Evolutionary conservation across 1,140 invertebrate species (phyloP).

Genomic region (Drosophila baimaii): DNA sequence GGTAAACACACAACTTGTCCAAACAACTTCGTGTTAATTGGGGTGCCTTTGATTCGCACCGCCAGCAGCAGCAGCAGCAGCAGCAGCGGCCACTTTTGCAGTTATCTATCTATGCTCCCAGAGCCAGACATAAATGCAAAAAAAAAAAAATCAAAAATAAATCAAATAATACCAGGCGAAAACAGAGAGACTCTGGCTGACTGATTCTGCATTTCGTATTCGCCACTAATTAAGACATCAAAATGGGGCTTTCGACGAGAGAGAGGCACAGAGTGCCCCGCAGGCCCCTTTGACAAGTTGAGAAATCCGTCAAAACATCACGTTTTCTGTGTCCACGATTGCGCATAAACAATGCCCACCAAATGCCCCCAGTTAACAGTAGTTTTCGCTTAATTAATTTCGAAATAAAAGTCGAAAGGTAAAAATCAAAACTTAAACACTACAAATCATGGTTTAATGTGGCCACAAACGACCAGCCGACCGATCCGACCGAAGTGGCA

Average conservation of each 20-base stretch:
- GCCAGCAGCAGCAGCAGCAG: too few species aligned
- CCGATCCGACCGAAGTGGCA: slow-evolving; percentile 33
- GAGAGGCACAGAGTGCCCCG: slow-evolving; percentile 17
- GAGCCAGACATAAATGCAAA: neutral
- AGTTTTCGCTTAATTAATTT: slow-evolving; percentile 77
- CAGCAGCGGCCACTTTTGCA: slow-evolving; percentile 15
- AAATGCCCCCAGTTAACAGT: slow-evolving; percentile 66
- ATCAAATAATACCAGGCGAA: slow-evolving; percentile 10
- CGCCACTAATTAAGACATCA: slow-evolving; percentile 71
- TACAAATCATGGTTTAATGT: slow-evolving; percentile 71
- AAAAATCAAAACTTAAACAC: slow-evolving; percentile 66
- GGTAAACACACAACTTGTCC: slow-evolving; percentile 50
- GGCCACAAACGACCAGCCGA: slow-evolving; percentile 33
- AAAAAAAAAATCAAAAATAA: slow-evolving; percentile 12
- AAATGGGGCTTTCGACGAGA: slow-evolving; percentile 44
- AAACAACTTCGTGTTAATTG: slow-evolving; percentile 71
- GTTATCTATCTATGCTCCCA: slow-evolving; percentile 26
- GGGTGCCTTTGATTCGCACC: slow-evolving; percentile 64
- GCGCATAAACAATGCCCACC: slow-evolving; percentile 35
- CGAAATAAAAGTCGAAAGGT: slow-evolving; percentile 48
- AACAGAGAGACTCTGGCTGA: slow-evolving; percentile 1
- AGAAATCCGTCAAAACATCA: slow-evolving; percentile 69
- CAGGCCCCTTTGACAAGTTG: slow-evolving; percentile 24
- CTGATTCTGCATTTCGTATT: slow-evolving; percentile 57
- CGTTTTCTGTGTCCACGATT: slow-evolving; percentile 67